Conservation (phyloP, 1,140 invertebrate genomes). For the Tetraneura akinire region DNA sequence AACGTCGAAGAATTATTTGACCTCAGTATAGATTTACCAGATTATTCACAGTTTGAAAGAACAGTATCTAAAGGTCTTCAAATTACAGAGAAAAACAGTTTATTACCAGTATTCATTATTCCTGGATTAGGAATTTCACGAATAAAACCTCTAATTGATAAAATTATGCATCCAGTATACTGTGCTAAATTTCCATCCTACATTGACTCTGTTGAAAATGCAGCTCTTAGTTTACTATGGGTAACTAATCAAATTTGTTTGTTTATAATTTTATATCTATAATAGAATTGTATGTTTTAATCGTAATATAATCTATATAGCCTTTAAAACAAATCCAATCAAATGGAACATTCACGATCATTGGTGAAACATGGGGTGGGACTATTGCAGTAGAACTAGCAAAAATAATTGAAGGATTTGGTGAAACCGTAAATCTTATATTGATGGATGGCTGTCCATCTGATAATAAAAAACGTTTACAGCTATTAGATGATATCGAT, state of each 20-base stretch:
- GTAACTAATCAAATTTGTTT: background rate
- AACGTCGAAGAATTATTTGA: conserved; percentile 11
- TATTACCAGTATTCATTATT: conserved; percentile 47
- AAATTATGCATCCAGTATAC: conserved; percentile 50
- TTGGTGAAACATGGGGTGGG: conserved; percentile 54
- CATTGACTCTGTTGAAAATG: conserved; percentile 19
- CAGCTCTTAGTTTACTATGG: conserved; percentile 39
- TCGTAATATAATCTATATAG: conserved; percentile 13
- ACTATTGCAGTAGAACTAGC: conserved; percentile 52
- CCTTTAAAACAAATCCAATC: conserved; percentile 52
- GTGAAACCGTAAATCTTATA: conserved; percentile 48
- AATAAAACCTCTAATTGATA: conserved; percentile 28
- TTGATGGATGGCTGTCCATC: conserved; percentile 47
- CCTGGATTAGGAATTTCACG: conserved; percentile 37
- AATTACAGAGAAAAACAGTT: background rate
- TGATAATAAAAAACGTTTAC: conserved; percentile 17
- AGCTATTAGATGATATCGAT: background rate
- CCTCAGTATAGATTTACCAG: conserved; percentile 23
- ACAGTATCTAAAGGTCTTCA: conserved; percentile 25
- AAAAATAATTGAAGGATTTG: conserved; percentile 52
- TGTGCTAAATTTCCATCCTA: conserved; percentile 45
- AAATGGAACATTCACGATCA: conserved; percentile 52
- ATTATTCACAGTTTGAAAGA: conserved; percentile 30
- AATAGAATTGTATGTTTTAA: background rate
- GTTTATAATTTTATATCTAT: background rate